Conservation (phyloP, 1,140 invertebrate genomes). For the Aphidius gifuensis region DNA sequence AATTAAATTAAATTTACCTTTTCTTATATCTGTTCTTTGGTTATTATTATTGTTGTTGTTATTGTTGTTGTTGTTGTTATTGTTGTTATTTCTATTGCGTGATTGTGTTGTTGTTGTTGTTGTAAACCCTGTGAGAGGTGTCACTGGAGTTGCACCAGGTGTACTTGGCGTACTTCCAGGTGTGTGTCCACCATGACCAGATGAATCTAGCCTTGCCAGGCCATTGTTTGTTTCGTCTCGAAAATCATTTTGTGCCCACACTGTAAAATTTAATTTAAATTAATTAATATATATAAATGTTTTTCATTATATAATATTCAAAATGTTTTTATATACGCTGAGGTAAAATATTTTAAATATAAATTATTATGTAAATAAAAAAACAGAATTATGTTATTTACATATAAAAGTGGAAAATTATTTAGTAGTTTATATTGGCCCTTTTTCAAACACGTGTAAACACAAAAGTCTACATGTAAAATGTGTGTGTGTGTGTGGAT, state of each 20-base stretch:
- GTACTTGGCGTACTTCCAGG: conserved; percentile 60
- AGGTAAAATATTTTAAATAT: too few relatives aligned
- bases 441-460: too few relatives aligned
- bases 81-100: conserved; percentile 41
- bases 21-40: conserved; percentile 44
- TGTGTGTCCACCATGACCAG: conserved; percentile 47
- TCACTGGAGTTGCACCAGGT: conserved; percentile 56
- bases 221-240: conserved; percentile 69
- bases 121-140: conserved; percentile 60
- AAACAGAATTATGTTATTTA: too few relatives aligned
- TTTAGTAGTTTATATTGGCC: too few relatives aligned
- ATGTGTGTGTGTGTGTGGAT: too few relatives aligned
- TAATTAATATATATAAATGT: neutral
- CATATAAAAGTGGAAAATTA: too few relatives aligned
- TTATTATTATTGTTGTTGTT: conserved; percentile 41
- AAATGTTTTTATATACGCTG: neutral
- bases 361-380: too few relatives aligned
- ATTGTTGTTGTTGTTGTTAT: conserved; percentile 33
- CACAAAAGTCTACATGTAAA: too few relatives aligned
- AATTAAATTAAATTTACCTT: conserved; percentile 36
- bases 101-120: conserved; percentile 43
- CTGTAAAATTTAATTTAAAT: conserved; percentile 60
- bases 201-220: conserved; percentile 44
- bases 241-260: conserved; percentile 83
- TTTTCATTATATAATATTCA: neutral